These are phyloP conservation scores for Todiramphus saurophagus DNA, from an alignment of 2,113 vertebrate genomes.

Conservation along the genomic window DNA sequence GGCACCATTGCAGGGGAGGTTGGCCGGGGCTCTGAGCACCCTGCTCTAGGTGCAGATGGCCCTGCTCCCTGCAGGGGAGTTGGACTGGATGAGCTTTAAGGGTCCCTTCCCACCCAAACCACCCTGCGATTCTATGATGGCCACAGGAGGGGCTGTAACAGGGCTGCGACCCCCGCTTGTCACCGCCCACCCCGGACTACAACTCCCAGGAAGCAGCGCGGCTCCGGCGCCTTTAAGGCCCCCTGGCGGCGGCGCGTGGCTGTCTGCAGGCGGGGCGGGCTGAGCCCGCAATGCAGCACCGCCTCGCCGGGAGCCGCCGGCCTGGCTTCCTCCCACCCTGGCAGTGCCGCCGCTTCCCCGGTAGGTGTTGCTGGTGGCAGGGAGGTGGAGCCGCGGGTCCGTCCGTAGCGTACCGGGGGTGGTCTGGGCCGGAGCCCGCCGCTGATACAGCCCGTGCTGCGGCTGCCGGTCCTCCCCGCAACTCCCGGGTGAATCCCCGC, in stretches of 20 bases:
- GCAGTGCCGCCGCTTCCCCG: background rate
- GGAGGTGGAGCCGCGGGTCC: accelerated
- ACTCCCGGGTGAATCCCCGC: background rate
- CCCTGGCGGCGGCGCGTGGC: conserved; percentile 49
- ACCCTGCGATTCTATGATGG: background rate
- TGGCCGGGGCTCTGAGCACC: background rate
- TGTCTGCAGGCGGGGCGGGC: background rate
- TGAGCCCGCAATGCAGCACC: conserved; percentile 39
- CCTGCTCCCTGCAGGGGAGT: background rate
- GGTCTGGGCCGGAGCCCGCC: too few relatives aligned
- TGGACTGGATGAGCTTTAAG: background rate
- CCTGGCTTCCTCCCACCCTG: too few relatives aligned
- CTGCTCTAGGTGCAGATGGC: background rate
- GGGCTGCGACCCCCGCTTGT: too few relatives aligned
- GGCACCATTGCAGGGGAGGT: background rate
- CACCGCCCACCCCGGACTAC: conserved; percentile 1
- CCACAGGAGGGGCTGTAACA: background rate
- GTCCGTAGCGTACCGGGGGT: background rate
- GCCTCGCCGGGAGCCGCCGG: background rate
- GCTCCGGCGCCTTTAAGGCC: background rate
- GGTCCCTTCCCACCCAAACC: background rate
- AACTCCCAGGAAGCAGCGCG: conserved; percentile 34
- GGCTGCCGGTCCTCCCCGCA: background rate
- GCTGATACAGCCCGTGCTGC: too few relatives aligned
- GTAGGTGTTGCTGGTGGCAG: background rate